These are phyloP conservation scores for Thermophis baileyi DNA, from an alignment of 2,113 vertebrate genomes.

Conservation along the genomic window DNA sequence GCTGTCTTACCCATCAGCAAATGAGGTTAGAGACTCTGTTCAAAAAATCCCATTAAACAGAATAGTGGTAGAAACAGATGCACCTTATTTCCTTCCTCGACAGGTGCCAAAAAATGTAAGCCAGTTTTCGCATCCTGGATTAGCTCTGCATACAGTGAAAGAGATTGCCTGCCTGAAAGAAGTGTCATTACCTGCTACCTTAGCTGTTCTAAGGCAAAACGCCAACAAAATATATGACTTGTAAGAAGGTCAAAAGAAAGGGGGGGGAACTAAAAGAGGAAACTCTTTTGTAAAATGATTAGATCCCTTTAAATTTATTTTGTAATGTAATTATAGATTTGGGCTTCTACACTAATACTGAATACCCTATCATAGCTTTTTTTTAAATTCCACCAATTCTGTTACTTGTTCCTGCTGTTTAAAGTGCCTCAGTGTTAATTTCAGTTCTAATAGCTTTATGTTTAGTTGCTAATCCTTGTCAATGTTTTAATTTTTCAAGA, in stretches of 20 bases:
- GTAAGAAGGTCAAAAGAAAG: constrained; percentile 35
- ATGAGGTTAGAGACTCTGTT: constrained; percentile 68
- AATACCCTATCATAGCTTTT: background rate
- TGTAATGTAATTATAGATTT: background rate
- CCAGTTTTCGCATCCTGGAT: constrained; percentile 77
- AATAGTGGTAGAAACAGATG: constrained; percentile 81
- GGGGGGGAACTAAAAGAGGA: background rate
- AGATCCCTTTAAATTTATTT: background rate
- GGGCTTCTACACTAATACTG: background rate
- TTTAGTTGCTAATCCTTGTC: background rate
- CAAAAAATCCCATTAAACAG: constrained; percentile 73
- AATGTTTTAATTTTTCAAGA: background rate
- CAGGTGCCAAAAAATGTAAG: constrained; percentile 72
- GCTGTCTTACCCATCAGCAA: constrained; percentile 71
- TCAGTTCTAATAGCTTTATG: background rate
- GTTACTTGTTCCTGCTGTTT: background rate
- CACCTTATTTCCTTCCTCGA: constrained; percentile 83
- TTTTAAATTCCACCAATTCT: background rate
- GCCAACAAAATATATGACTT: constrained; percentile 76
- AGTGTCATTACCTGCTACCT: constrained; percentile 65
- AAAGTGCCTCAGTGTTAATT: constrained; percentile 8
- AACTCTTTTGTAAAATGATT: constrained; percentile 2
- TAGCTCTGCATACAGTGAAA: constrained; percentile 79
- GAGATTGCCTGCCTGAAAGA: constrained; percentile 81
- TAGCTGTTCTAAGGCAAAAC: constrained; percentile 73